Evolutionary conservation across 2,888 invertebrate genomes (phyloP).

Genomic region (Eristalis intricaria): DNA sequence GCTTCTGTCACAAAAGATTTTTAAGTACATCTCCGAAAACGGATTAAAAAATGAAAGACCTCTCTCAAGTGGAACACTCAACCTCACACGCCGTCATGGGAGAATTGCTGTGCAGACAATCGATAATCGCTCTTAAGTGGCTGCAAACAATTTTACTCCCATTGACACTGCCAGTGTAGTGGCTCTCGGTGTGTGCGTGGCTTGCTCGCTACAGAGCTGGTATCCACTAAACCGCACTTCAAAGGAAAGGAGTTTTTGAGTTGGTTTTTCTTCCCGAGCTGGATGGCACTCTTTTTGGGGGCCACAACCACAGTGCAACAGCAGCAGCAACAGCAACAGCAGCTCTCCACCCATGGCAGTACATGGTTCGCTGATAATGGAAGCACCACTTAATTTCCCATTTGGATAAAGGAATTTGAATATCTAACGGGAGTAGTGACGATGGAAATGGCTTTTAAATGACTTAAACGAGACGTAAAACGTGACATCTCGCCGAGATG

Average conservation of each 20-base stretch:
- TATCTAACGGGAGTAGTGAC: constrained; percentile 58
- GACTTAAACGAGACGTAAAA: constrained; percentile 60
- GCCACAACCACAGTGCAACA: not conserved
- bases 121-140: constrained; percentile 69
- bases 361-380: constrained; percentile 69
- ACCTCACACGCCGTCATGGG: constrained; percentile 3
- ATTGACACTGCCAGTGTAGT: constrained; percentile 52
- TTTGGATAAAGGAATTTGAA: constrained; percentile 71
- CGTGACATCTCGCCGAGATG: constrained; percentile 57
- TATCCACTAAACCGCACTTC: constrained; percentile 55
- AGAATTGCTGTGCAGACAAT: constrained; percentile 52
- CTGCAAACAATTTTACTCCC: constrained; percentile 64
- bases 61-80: constrained; percentile 41
- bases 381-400: constrained; percentile 72
- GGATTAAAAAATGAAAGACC: constrained; percentile 6
- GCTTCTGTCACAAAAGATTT: constrained; percentile 36
- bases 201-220: not conserved
- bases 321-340: not conserved
- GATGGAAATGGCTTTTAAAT: constrained; percentile 66
- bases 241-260: constrained; percentile 47
- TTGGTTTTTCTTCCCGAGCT: constrained; percentile 3
- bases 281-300: not conserved
- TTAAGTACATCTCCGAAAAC: constrained; percentile 16
- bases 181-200: constrained; percentile 16
- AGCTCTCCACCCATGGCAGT: constrained; percentile 24